Conservation (phyloP, 2,113 vertebrate genomes). For the Thalassoma bifasciatum region DNA sequence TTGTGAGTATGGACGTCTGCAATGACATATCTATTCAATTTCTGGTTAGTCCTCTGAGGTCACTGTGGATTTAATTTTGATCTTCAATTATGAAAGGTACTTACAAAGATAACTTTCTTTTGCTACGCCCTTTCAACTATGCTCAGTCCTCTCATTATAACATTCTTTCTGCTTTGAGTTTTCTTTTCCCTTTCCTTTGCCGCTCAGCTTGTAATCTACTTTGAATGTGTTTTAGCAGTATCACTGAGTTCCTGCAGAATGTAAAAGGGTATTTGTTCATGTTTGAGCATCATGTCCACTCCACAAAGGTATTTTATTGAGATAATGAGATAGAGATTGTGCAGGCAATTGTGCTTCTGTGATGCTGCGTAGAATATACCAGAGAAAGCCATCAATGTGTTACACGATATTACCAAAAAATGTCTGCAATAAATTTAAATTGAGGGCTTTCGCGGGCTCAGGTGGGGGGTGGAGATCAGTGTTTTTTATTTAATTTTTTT, state of each 20-base stretch:
- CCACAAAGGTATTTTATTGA: background rate
- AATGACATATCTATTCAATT: background rate
- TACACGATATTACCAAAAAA: background rate
- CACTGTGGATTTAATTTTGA: background rate
- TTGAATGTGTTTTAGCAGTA: background rate
- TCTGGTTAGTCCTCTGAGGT: background rate
- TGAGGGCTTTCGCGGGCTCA: background rate
- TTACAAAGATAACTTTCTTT: background rate
- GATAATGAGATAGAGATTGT: background rate
- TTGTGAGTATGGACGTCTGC: background rate
- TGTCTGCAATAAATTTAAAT: background rate
- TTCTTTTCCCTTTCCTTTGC: too few relatives aligned
- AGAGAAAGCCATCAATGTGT: background rate
- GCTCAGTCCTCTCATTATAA: background rate
- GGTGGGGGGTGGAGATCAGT: too few relatives aligned
- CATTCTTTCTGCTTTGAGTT: too few relatives aligned
- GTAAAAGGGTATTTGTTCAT: background rate
- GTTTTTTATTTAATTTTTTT: background rate
- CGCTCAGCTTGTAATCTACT: background rate
- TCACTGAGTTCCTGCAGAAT: background rate
- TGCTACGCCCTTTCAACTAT: background rate
- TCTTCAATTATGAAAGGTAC: background rate
- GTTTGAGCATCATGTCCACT: slow-evolving; percentile 7
- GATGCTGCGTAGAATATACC: background rate
- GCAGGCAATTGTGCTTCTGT: background rate